Evolutionary conservation across 64 coral and sea anemone species (phyloP), one percentile per base, ranked within the genome.

Genomic region (Montipora capricornis): DNA sequence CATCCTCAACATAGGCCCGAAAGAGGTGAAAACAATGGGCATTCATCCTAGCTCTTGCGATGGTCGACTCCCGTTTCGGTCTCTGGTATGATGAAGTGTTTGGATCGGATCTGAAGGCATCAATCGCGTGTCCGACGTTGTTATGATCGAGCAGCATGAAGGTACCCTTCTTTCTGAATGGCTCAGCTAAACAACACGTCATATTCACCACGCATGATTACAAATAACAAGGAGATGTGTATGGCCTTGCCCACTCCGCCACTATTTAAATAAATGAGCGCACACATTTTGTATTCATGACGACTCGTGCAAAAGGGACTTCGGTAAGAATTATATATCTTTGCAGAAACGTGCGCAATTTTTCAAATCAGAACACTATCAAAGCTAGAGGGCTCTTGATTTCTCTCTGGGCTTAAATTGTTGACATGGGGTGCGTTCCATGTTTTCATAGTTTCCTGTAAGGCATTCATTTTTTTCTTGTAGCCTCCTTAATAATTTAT

Each of bases 241-340:
- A 75, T 68, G 0, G 77, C 84, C 67, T 88, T 87, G 13, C 91
- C 91, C 84, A 88, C 80, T 11, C 91, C 91, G 62, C 88, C 91
- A 1, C 91, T 84, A 47, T 93, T 93, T 6, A 93, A 75, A 47
- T 93, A 93, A 46, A 93, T 80, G 60, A 83, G 91, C 8, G 91
- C 91, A 49, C 91, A 87, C 91, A 93, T 93, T 57, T 93, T 93
- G 84, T 93, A 93, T 15, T 84, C 91, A 80, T 88, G 84, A 20
- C 82, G 91, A 80, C 81, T 78, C n/a, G 91, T 93, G 46, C 53
- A 88, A 64, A 93, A 93, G 1, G 83, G 75, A 49, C 83, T 83
- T 51, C 91, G 88, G 61, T 73, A 76, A 2, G 91, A 84, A 46
- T 93, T 82, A 49, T 77, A 68, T 3, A 85, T 85, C 50, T 93